Base-by-base conservation (phyloP, 2,113 vertebrate species). In the Machaerirhynchus nigripectus region DNA sequence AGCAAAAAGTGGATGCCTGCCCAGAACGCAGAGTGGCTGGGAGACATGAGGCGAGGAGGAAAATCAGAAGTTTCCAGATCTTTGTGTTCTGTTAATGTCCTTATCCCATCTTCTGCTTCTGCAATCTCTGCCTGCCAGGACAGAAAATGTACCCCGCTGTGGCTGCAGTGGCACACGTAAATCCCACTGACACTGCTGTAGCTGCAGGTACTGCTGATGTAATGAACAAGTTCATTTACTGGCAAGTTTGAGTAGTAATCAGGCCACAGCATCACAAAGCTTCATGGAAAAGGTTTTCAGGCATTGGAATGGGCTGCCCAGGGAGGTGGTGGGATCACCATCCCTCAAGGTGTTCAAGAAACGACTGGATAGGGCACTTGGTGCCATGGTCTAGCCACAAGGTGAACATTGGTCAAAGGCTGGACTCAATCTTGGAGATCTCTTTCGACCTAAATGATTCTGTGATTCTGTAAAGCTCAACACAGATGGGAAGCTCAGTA, bases 311-410 rank as follows among this genome's bases (percentile, higher is more conserved):
- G 28, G 35, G 50, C 42, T 64, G 59, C 35, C 11, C 50, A 56
- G 50, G 31, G 33, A 80, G 31, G 18, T 42, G 35, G 26, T 57
- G 44, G 59, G 31, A 27, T 74, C 59, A 20, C 57, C 31, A 11
- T 44, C 31, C 22, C 59, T 37, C 18, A 42, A 44, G 22, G 42
- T 6, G 5, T 65, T 80, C 31, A 37, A 33, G 50, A 81, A 65
- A 52, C 0, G 0, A 50, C 33, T 44, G 44, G 15, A 65, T 0
- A 1, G 19, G 22, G 31, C 31, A 64, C 42, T 49, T 22, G 27
- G 35, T 44, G 50, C 68, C 50, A 27, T 15, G 15, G 50, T 50
- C 31, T 73, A 35, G 13, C 7, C 65, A 23, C 1, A 1, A 49
- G 50, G 57, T 57, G 50, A 50, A 21, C 35, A 57, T 27, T 17